Evolutionary conservation across 2,113 vertebrate species (phyloP), one percentile per base, ranked within the genome.

Genomic region (Urocitellus parryii): DNA sequence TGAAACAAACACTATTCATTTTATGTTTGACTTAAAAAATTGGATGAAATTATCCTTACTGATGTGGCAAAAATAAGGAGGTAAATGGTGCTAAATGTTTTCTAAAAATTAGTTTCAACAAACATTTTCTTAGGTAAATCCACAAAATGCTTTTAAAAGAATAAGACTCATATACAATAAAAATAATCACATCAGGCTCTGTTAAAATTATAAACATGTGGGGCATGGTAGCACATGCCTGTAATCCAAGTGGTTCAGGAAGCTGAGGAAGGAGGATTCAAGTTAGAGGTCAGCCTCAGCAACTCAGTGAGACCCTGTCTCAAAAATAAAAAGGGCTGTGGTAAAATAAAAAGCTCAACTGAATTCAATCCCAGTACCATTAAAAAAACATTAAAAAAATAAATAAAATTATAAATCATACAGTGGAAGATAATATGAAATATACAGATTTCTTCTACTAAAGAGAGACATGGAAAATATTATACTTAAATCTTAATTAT

Each of bases 391-490:
- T 56, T 45, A 9, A 56, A 56, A 56, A 58, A 58, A 58, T 24
- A 58, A 58, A 58, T 85, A 95, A 96, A 96, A 94, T 90, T 83
- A 79, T 48, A 91, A 93, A 79, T 94, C 39, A 85, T 1, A 93
- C 4, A 83, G 91, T 1, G 2, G 13, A 91, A 39, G 12, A 63
- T 89, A 83, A 80, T 48, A 32, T 88, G 25, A 95, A 94, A 74
- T 72, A 86, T 3, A 85, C 0, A 85, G 48, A 72, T 89, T 68
- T 92, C 48, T 73, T 45, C 92, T 85, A 48, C 4, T 58, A 95
- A 67, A 80, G 16, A 86, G 67, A 80, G 12, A 86, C 61, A 58
- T 72, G n/a, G 42, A 74, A 18, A 96, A 84, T 65, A 4, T 78
- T 67, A 76, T 77, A 91, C 8, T 61, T 92, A 81, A 94, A 86